Conservation (phyloP, 2,888 invertebrate genomes). For the Antitype chi region DNA sequence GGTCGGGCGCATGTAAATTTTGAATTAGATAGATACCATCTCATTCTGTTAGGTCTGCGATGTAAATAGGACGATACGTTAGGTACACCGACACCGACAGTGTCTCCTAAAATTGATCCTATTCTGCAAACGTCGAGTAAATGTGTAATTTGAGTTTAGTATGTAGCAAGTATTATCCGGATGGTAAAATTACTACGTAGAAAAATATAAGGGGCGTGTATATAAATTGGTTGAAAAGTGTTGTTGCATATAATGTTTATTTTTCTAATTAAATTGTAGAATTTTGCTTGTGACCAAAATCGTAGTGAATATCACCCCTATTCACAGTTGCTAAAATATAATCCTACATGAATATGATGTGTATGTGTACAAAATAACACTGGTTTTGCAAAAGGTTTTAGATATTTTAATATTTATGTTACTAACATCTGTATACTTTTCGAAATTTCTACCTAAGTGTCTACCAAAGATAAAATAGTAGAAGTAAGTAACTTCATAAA, state of each 20-base stretch:
- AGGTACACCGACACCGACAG: constrained; percentile 57
- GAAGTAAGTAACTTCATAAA: constrained; percentile 20
- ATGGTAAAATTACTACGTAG: constrained; percentile 62
- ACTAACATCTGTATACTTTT: constrained; percentile 26
- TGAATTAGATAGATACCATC: constrained; percentile 71
- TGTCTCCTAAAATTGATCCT: constrained; percentile 62
- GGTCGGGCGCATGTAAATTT: constrained; percentile 75
- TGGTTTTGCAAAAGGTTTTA: constrained; percentile 59
- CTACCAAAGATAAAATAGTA: constrained; percentile 59
- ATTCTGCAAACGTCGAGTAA: constrained; percentile 61
- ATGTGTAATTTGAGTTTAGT: constrained; percentile 67
- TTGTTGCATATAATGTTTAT: constrained; percentile 20
- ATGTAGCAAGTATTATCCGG: constrained; percentile 69
- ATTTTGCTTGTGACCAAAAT: constrained; percentile 35
- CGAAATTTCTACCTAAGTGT: constrained; percentile 27
- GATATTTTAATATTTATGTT: constrained; percentile 19
- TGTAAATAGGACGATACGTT: constrained; percentile 76
- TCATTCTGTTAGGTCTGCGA: constrained; percentile 73
- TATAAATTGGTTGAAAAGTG: constrained; percentile 50
- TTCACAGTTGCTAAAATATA: constrained; percentile 37
- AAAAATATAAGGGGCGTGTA: constrained; percentile 49
- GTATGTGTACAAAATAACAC: constrained; percentile 64
- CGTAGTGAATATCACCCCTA: constrained; percentile 30
- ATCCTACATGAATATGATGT: constrained; percentile 38
- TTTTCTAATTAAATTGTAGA: constrained; percentile 28